phyloP scores from a whole-genome alignment of 2,113 vertebrate genomes.

The Alligator mississippiensis region DNA sequence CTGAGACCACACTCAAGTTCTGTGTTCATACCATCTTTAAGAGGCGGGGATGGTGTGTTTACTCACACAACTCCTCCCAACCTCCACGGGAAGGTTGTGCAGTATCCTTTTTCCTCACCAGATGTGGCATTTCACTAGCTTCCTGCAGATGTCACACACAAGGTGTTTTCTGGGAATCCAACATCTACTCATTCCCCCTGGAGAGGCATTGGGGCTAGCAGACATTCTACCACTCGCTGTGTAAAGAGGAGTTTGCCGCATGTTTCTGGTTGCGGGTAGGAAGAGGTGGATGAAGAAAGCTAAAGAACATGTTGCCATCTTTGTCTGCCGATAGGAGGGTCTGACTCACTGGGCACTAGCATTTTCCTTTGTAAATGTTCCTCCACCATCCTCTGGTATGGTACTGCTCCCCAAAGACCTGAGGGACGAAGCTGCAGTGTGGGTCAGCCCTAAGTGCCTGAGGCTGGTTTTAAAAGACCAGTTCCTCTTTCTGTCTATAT shows the following conservation, averaged over 20 bases:
- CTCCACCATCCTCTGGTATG: not conserved
- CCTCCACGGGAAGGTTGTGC: no score
- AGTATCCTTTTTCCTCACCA: no score
- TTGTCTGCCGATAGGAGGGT: not conserved
- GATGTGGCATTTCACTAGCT: no score
- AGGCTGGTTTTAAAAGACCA: not conserved
- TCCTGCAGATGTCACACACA: no score
- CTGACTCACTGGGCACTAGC: not conserved
- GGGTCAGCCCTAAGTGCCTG: not conserved
- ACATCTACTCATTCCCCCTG: not conserved
- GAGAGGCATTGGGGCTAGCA: not conserved
- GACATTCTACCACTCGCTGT: not conserved
- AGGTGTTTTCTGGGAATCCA: not conserved
- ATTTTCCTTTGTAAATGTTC: not conserved
- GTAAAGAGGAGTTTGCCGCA: not conserved
- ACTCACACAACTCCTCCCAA: no score
- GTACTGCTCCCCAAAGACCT: not conserved
- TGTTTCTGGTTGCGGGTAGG: no score
- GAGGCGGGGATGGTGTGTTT: not conserved
- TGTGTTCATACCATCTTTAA: not conserved
- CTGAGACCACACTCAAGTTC: slow-evolving; percentile 10
- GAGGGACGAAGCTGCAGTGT: not conserved
- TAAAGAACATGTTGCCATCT: no score
- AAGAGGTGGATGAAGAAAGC: no score
- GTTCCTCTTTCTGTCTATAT: not conserved